Conservation (phyloP, 2,888 invertebrate species). For the Cephus sareptanus region DNA sequence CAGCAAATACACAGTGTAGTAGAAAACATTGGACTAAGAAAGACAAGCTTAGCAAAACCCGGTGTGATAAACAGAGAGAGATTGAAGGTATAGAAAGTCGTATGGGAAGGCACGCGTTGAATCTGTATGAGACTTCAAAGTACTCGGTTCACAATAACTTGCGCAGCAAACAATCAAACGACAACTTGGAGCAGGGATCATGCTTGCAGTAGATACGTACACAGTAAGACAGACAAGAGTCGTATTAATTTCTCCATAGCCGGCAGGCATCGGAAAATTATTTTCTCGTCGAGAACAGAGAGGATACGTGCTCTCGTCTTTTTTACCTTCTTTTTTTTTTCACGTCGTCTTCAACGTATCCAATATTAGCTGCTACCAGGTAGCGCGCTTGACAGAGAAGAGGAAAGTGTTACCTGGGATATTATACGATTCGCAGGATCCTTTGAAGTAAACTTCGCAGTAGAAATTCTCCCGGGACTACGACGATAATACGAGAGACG, state of each 20-base stretch:
- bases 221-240: conserved; percentile 32
- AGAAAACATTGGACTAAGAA: too few species aligned
- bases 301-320: conserved; percentile 24
- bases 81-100: neutral
- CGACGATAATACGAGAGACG: too few species aligned
- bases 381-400: too few species aligned
- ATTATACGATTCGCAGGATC: too few species aligned
- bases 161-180: conserved; percentile 12
- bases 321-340: conserved; percentile 12
- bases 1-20: too few species aligned
- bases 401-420: too few species aligned
- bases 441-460: too few species aligned
- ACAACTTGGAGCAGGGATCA: conserved; percentile 10
- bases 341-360: conserved; percentile 22
- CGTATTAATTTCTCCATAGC: conserved; percentile 49
- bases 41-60: too few species aligned
- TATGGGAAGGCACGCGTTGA: conserved; percentile 8
- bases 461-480: too few species aligned
- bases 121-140: conserved; percentile 44
- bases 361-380: neutral
- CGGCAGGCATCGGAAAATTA: conserved; percentile 40
- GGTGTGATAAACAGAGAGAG: conserved; percentile 2
- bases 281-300: conserved; percentile 35
- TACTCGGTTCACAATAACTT: conserved; percentile 10
- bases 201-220: neutral